Evolutionary conservation across 2,113 vertebrate genomes (phyloP), one percentile per base, ranked within the genome.

Genomic region (Neolamprologus fasciatus): DNA sequence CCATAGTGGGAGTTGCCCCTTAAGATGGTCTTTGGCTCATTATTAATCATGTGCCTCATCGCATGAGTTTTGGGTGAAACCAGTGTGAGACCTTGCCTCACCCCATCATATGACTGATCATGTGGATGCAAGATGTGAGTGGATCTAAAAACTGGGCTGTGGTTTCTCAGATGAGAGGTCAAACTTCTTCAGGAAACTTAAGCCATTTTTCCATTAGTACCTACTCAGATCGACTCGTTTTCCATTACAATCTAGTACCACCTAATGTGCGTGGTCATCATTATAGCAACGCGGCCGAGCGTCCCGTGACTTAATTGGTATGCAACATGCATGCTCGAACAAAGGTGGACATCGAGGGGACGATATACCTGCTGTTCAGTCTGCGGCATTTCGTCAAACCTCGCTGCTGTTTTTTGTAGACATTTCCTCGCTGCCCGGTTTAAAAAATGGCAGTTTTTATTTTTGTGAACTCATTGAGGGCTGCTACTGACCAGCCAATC

Each of bases 271-370:
- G 4, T 37, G 17, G 31, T 37, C 6, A 3, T 61, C 26, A 16
- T 61, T 31, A 61, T 61, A 61, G 31, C 0, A 63, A 63, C 1
- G 2, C 0, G 3, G 2, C 31, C 4, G 1, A 63, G 31, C 1
- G 0, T 35, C 61, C 61, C 4, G 9, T 35, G 61, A 66, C 31
- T 7, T 63, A 33, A 61, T 33, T 61, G 11, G 0, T 63, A 63
- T 63, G 58, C 31, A 63, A 63, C 31, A 63, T 35, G 31, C 2
- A 63, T 35, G 58, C 31, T 11, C 2, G 31, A 35, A 35, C 4
- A n/a, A 66, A 66, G 3, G 9, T 35, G 31, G 61, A 12, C 31
- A n/a, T 35, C 4, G 6, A 63, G 31, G 58, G 6, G 17, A 63
- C 6, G 0, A 63, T 35, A 35, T 63, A 63, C 17, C 58, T 35